These are phyloP conservation scores for Pomatostomus ruficeps DNA, from an alignment of 2,113 vertebrate species.

Conservation along the genomic window DNA sequence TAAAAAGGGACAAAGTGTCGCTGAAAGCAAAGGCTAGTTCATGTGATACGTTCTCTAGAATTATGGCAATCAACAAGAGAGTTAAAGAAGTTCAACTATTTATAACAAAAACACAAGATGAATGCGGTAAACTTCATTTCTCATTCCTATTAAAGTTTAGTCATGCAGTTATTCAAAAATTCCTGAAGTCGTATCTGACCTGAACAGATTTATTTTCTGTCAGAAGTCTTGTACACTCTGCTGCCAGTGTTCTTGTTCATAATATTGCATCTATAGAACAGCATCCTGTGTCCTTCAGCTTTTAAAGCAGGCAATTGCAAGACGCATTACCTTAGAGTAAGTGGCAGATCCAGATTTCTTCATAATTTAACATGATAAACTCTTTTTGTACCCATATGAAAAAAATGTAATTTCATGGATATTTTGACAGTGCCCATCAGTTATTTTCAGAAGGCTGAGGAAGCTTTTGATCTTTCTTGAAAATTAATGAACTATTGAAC, in stretches of 20 bases:
- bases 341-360: neutral
- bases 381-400: neutral
- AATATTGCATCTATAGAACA: neutral
- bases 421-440: neutral
- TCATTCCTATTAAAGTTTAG: neutral
- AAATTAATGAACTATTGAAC: conserved; percentile 9
- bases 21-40: neutral
- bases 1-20: neutral
- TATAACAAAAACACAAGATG: neutral
- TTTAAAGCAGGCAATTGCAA: neutral
- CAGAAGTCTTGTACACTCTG: neutral
- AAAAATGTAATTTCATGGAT: neutral
- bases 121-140: neutral
- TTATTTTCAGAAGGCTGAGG: neutral
- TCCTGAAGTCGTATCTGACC: neutral
- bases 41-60: neutral
- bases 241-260: neutral
- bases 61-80: neutral
- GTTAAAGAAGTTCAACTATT: neutral
- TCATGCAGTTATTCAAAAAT: neutral
- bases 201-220: neutral
- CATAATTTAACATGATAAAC: neutral
- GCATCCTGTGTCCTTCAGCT: neutral
- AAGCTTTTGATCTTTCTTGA: conserved; percentile 25
- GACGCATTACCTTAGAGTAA: neutral